phyloP scores from a whole-genome alignment of 2,888 invertebrate genomes.

The Pherbina coryleti region DNA sequence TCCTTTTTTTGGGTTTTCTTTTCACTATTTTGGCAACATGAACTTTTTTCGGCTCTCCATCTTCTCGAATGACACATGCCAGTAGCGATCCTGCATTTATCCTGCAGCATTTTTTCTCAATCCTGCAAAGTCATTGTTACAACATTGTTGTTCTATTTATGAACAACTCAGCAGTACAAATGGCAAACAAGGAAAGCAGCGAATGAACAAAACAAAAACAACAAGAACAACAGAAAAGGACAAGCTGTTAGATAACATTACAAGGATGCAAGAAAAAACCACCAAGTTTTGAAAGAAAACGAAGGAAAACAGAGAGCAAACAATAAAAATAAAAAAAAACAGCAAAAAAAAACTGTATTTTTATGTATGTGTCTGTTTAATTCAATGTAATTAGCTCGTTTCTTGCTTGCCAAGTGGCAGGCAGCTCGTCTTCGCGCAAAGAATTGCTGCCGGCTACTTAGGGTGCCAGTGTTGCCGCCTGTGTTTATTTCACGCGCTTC shows the following conservation, averaged over 20 bases:
- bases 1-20: neutral
- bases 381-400: conserved; percentile 44
- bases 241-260: neutral
- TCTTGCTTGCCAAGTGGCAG: conserved; percentile 3
- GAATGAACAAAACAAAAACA: neutral
- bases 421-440: neutral
- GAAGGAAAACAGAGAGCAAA: neutral
- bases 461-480: conserved; percentile 26
- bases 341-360: neutral
- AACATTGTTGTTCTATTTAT: conserved; percentile 16
- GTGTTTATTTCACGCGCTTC: conserved; percentile 10
- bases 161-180: neutral
- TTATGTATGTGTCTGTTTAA: conserved; percentile 36
- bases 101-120: conserved; percentile 18
- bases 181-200: neutral
- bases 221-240: neutral
- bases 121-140: neutral
- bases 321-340: neutral
- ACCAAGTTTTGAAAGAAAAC: neutral
- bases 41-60: neutral
- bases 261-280: neutral
- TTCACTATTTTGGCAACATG: neutral
- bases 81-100: conserved; percentile 1
- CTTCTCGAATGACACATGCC: neutral
- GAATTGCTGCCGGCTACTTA: conserved; percentile 6